These are phyloP conservation scores for Anoplolepis gracilipes DNA, from an alignment of 1,140 invertebrate genomes.

Conservation along the genomic window DNA sequence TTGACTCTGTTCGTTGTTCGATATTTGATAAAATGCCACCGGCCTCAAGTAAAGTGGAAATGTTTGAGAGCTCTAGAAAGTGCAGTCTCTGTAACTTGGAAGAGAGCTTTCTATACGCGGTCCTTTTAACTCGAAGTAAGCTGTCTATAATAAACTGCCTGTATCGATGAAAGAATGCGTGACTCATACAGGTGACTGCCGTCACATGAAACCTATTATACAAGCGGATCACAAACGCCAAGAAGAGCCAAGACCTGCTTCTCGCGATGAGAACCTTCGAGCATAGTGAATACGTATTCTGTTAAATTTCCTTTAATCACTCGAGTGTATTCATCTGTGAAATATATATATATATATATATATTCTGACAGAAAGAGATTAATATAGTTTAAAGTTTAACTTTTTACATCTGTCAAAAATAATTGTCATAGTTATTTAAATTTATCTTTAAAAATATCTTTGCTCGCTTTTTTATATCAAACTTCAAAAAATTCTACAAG, in stretches of 20 bases:
- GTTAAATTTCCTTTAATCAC: constrained; percentile 5
- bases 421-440: too few relatives aligned
- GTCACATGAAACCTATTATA: constrained; percentile 57
- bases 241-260: constrained; percentile 44
- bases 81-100: constrained; percentile 32
- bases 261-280: constrained; percentile 56
- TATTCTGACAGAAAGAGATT: background rate
- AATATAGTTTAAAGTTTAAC: background rate
- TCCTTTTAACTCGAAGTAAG: constrained; percentile 40
- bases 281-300: constrained; percentile 64
- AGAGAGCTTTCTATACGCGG: constrained; percentile 40
- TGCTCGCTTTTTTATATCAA: background rate
- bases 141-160: constrained; percentile 38
- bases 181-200: constrained; percentile 47
- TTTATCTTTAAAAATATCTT: background rate
- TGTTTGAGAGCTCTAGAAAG: constrained; percentile 52
- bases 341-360: background rate
- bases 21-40: constrained; percentile 47
- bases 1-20: constrained; percentile 11
- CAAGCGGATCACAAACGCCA: constrained; percentile 44
- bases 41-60: constrained; percentile 14
- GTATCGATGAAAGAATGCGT: constrained; percentile 54
- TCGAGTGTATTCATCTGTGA: background rate
- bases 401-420: too few relatives aligned
- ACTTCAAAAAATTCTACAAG: background rate